These are phyloP conservation scores for Trachemys scripta DNA, from an alignment of 2,113 vertebrate species.

Conservation along the genomic window DNA sequence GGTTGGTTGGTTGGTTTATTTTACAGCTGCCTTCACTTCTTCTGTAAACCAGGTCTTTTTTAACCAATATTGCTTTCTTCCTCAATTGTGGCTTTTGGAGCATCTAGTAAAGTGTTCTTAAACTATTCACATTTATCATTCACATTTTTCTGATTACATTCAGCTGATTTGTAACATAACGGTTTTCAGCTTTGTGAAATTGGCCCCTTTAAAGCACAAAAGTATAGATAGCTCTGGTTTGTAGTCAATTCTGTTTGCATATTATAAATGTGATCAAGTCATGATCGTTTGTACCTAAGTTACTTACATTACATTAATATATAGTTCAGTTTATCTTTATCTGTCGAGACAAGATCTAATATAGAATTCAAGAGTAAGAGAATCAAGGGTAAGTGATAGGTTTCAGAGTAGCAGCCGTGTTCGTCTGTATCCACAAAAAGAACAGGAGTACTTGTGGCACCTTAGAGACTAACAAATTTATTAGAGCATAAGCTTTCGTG, in stretches of 20 bases:
- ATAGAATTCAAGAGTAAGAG: not conserved
- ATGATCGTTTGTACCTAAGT: not conserved
- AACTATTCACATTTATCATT: not conserved
- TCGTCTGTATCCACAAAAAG: too few species aligned
- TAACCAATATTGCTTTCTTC: too few species aligned
- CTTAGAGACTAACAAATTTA: too few species aligned
- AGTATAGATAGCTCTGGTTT: not conserved
- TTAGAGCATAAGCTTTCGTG: too few species aligned
- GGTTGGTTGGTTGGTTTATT: too few species aligned
- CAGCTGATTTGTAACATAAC: not conserved
- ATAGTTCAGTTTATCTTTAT: not conserved
- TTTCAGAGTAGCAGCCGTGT: too few species aligned
- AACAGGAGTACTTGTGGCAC: too few species aligned
- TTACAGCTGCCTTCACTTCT: too few species aligned
- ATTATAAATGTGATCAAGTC: not conserved
- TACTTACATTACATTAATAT: not conserved
- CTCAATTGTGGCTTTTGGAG: not conserved
- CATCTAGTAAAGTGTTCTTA: not conserved
- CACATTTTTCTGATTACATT: not conserved
- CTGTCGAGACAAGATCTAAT: not conserved
- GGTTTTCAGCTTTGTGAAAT: not conserved
- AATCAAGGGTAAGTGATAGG: not conserved
- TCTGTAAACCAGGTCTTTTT: too few species aligned
- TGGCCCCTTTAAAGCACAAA: not conserved
- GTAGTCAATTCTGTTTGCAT: not conserved